Base-by-base conservation (phyloP, 1,140 invertebrate species). In the Rhopalosiphum maidis region DNA sequence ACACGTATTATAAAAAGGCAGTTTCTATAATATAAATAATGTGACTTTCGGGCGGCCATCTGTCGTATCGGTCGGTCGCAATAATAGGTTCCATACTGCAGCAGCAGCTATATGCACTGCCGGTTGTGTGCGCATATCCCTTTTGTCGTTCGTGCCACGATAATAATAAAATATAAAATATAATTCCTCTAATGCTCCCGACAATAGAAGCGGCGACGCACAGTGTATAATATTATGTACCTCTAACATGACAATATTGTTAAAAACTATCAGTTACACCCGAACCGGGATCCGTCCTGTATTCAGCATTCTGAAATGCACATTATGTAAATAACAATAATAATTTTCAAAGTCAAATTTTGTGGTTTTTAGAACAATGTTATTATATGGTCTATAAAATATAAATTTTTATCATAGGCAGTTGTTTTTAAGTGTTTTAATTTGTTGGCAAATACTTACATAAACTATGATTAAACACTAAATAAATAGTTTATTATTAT, bases 151-250 rank as follows among this genome's bases (percentile, higher is more conserved):
- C 60, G 4, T 77, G 60, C 60, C 30, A 77, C n/a, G 60, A 77
- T 77, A 77, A 77, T 77, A 77, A 77, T 77, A 77, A 77, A 77
- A 77, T 77, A 77, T 77, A 77, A 77, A 77, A 77, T 77, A 77
- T 77, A 77, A 77, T 77, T 77, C 30, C 60, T 77, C 60, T 77
- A 77, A 77, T 77, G 60, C 60, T 77, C 15, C 30, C 60, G 60
- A 77, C 60, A 77, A 77, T 77, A 77, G 30, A 5, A 15, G n/a
- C 60, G n/a, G 60, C 60, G 5, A n/a, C 11, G 60, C 60, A n/a
- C 60, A 77, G 60, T n/a, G 60, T 77, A 77, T 77, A 77, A 77
- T 77, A 77, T 77, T 77, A 77, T 77, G 60, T 77, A n/a, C 60
- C 60, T 77, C 30, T 77, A n/a, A 77, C 60, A 77, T n/a, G 60